Base-by-base conservation (phyloP, 2,888 invertebrate genomes). In the Xestia c-nigrum region DNA sequence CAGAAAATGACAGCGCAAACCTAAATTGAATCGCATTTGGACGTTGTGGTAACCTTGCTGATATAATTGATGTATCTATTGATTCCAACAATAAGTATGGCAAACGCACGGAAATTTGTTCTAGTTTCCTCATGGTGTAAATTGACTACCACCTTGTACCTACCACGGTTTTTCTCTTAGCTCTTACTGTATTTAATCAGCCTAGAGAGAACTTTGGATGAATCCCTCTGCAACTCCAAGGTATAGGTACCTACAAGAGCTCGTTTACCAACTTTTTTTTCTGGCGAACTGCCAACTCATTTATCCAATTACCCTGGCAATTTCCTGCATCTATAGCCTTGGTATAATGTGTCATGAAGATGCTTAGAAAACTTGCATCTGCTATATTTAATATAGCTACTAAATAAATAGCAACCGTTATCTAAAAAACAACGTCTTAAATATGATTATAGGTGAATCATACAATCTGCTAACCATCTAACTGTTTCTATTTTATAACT, bases 221-320 rank as follows among this genome's bases (percentile, higher is more conserved):
- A 43, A 50, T 55, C 50, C 5, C 9, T 19, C 3, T 57, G n/a
- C 31, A 46, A 3, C 3, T 57, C 31, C 31, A 46, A 3, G 55
- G n/a, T 46, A 68, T 24, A 57, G 6, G 1, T n/a, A n/a, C n/a
- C n/a, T n/a, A 55, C 14, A 76, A 61, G 63, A 16, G 38, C 14
- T 63, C 16, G n/a, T 61, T 76, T 61, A 52, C 21, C 16, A 38
- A 47, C 38, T 52, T 12, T 6, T 61, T 72, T 67, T 52, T 38
- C 52, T 67, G 76, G 52, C 46, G 55, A 21, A 46, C 2, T 46
- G 46, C 52, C 61, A 76, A 63, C 9, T 67, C 52, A 6, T 59
- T 38, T 52, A 24, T 24, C 10, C 5, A 1, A n/a, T 0, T 46
- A 52, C 38, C 19, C 52, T n/a, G n/a, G 71, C 24, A 57, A 65